Percentiles rank a stretch among this genome's conserved stretches.
Evolutionary conservation across 2,888 invertebrate genomes (phyloP).

Genomic region (Pemphredon lugubris): DNA sequence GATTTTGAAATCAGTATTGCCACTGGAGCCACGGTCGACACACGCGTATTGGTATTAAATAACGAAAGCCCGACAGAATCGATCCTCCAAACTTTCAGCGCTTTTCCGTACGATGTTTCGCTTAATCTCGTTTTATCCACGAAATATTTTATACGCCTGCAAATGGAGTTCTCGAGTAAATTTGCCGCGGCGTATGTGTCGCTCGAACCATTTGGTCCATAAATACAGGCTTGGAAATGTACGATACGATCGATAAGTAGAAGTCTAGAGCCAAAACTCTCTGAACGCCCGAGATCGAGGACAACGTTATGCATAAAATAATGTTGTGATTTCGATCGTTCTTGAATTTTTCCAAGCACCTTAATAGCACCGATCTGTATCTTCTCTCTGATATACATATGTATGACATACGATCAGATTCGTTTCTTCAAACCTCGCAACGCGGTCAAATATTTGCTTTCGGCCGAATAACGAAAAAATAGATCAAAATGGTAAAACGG

Average conservation of each 20-base stretch:
- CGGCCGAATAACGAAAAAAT: conserved; percentile 17
- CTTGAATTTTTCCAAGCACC: conserved; percentile 54
- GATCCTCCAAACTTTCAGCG: not conserved
- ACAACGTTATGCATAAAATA: not conserved
- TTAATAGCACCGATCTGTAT: conserved; percentile 54
- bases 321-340: conserved; percentile 29
- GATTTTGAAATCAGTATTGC: too few relatives aligned
- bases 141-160: conserved; percentile 16
- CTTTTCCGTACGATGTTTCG: not conserved
- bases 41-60: too few relatives aligned
- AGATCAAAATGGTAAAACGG: too few relatives aligned
- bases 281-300: conserved; percentile 60
- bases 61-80: too few relatives aligned
- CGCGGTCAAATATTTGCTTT: too few relatives aligned
- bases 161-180: conserved; percentile 22
- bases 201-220: conserved; percentile 22
- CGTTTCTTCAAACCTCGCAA: too few relatives aligned
- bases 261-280: conserved; percentile 51
- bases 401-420: too few relatives aligned
- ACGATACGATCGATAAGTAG: conserved; percentile 46
- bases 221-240: conserved; percentile 18
- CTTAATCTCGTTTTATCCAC: conserved; percentile 1
- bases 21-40: too few relatives aligned
- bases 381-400: conserved; percentile 8
- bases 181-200: not conserved